phyloP scores from a whole-genome alignment of 2,797 vertebrate species.

The Acanthurus leucopareius region DNA sequence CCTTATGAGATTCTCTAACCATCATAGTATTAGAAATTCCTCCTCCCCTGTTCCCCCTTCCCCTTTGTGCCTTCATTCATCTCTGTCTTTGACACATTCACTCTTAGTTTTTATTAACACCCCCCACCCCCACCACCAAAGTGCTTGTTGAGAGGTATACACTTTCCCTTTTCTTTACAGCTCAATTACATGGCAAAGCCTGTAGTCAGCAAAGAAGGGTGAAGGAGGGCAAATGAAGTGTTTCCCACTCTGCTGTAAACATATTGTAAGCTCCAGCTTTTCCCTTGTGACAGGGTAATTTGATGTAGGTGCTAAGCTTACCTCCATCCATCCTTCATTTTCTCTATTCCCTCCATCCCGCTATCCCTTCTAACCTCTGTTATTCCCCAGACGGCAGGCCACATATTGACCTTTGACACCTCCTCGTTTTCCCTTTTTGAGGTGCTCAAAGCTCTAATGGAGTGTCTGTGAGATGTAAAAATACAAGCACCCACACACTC shows the following conservation, averaged over 20 bases:
- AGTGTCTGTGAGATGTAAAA: constrained; percentile 24
- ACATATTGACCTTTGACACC: constrained; percentile 67
- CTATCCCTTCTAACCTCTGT: neutral
- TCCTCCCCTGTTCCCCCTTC: constrained; percentile 4
- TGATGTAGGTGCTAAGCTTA: constrained; percentile 5
- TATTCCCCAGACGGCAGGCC: constrained; percentile 57
- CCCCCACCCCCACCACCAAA: neutral
- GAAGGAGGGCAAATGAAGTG: constrained; percentile 31
- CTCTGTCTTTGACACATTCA: constrained; percentile 26
- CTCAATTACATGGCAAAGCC: constrained; percentile 38
- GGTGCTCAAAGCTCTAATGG: constrained; percentile 38
- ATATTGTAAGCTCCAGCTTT: constrained; percentile 16
- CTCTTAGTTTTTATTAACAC: constrained; percentile 22
- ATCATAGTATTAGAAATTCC: constrained; percentile 24
- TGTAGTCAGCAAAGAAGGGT: constrained; percentile 22
- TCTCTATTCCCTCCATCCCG: constrained; percentile 2
- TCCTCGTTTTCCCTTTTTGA: constrained; percentile 30
- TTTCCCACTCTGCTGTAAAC: constrained; percentile 37
- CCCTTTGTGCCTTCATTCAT: neutral
- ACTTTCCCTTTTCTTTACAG: constrained; percentile 33
- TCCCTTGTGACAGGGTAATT: constrained; percentile 37
- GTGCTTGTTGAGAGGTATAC: constrained; percentile 38
- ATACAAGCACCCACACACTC: neutral
- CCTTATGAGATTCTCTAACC: constrained; percentile 28
- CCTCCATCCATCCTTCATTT: constrained; percentile 29